phyloP scores from a whole-genome alignment of 2,797 vertebrate species.

The Cynopterus sphinx region DNA sequence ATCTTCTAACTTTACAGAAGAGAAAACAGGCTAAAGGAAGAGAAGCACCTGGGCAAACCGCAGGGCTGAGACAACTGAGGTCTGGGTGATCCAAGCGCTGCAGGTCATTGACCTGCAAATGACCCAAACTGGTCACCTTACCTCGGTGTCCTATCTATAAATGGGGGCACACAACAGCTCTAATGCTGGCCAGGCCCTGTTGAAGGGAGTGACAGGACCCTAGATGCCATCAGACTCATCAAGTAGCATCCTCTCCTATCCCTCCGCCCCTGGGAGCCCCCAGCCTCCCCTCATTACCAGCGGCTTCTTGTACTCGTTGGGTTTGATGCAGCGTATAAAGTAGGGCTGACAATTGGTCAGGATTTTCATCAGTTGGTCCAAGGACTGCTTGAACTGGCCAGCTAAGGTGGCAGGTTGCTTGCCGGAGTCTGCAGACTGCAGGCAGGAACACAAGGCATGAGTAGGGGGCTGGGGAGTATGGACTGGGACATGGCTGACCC shows the following conservation, averaged over 20 bases:
- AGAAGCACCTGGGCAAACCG: too few species aligned
- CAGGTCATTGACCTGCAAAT: background rate
- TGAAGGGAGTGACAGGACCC: background rate
- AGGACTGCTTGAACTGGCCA: conserved; percentile 95
- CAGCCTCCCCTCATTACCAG: conserved; percentile 86
- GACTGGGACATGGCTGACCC: background rate
- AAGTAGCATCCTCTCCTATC: background rate
- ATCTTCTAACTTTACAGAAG: background rate
- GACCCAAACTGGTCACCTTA: background rate
- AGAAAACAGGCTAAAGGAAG: background rate
- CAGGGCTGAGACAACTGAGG: background rate
- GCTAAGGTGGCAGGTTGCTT: conserved; percentile 90
- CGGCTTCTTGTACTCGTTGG: conserved; percentile 97
- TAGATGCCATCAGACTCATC: background rate
- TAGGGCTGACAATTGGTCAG: conserved; percentile 93
- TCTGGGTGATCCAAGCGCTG: background rate
- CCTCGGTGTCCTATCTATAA: background rate
- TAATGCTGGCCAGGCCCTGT: background rate
- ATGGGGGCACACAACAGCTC: background rate
- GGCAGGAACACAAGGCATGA: conserved; percentile 29
- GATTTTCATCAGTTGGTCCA: conserved; percentile 97
- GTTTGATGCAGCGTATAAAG: conserved; percentile 98
- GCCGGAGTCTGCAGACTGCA: conserved; percentile 86
- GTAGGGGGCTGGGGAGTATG: rapidly evolving
- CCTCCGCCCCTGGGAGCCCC: rapidly evolving